These are phyloP conservation scores for Busseola fusca DNA, from an alignment of 2,888 invertebrate genomes.

Conservation along the genomic window DNA sequence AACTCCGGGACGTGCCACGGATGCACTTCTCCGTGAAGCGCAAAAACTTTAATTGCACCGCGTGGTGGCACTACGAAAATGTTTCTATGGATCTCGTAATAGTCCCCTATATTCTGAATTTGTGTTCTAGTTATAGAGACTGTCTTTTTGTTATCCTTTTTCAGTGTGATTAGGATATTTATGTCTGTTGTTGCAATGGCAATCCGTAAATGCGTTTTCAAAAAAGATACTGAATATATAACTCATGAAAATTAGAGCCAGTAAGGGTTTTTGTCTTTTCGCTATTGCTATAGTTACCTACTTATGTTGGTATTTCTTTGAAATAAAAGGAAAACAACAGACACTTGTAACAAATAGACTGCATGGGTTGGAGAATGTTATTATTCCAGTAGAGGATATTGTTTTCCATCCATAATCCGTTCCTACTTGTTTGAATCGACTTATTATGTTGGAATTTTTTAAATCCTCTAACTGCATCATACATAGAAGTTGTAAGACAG, in stretches of 20 bases:
- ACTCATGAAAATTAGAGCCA: background rate
- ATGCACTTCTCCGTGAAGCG: conserved; percentile 68
- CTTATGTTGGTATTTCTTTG: background rate
- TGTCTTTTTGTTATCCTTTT: conserved; percentile 2
- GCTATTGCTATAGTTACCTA: background rate
- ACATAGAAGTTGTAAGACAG: background rate
- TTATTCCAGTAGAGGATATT: background rate
- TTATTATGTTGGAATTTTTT: background rate
- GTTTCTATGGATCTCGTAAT: conserved; percentile 52
- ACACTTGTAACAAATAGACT: background rate
- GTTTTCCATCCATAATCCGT: background rate
- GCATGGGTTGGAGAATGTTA: background rate
- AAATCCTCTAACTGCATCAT: background rate
- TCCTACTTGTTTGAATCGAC: background rate
- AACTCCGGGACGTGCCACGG: conserved; percentile 77
- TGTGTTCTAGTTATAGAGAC: conserved; percentile 17
- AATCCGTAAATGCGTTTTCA: background rate
- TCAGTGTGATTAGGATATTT: background rate
- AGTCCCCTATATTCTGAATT: conserved; percentile 11
- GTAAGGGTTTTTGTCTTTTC: background rate
- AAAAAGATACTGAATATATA: background rate
- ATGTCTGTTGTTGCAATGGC: background rate
- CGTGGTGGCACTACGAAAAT: conserved; percentile 65
- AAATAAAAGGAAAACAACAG: background rate
- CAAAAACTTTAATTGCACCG: conserved; percentile 83